Conservation (phyloP, 2,888 invertebrate species). For the Globia sparganii region DNA sequence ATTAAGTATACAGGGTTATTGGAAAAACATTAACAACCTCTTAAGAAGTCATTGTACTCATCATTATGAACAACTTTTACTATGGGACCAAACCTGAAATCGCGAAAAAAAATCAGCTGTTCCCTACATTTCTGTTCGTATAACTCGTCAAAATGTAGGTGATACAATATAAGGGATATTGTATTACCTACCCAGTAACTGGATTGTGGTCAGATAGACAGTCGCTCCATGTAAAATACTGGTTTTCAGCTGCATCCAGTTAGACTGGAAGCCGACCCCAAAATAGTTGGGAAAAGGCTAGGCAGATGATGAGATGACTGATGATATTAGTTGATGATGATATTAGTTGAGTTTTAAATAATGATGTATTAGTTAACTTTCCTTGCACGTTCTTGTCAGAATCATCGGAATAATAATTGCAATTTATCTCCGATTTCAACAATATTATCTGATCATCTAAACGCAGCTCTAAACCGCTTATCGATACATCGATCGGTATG, state of each 20-base stretch:
- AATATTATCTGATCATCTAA: slow-evolving; percentile 1
- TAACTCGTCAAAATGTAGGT: no score
- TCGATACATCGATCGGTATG: slow-evolving; percentile 38
- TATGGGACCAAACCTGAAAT: no score
- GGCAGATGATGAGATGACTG: background rate
- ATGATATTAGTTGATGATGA: no score
- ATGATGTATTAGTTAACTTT: background rate
- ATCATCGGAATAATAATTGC: background rate
- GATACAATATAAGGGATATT: no score
- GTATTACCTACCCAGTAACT: background rate
- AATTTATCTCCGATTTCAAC: background rate
- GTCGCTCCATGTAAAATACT: background rate
- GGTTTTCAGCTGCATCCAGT: background rate
- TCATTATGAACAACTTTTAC: no score
- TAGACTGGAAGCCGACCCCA: background rate
- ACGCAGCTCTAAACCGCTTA: slow-evolving; percentile 12
- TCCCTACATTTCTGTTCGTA: no score
- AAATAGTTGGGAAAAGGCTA: background rate
- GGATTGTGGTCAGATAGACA: background rate
- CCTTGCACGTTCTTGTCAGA: background rate
- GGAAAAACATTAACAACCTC: no score
- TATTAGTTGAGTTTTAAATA: background rate
- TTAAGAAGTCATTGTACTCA: no score
- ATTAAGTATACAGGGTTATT: no score
- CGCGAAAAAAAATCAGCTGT: no score